Evolutionary conservation across 2,113 vertebrate genomes (phyloP), one percentile per base, ranked within the genome.

Genomic region (Xyliphius kryptos): DNA sequence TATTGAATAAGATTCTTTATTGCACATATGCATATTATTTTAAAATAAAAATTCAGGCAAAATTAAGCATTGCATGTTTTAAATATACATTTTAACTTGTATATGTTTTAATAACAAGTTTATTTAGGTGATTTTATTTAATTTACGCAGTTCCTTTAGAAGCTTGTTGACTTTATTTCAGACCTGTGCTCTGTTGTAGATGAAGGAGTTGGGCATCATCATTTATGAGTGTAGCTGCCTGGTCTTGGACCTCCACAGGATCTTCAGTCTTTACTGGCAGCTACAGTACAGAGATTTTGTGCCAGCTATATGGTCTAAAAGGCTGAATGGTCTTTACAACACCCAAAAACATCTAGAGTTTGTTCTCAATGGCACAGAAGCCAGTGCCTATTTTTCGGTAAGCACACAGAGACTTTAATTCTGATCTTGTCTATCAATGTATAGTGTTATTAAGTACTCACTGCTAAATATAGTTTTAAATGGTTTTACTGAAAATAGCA

Each of bases 211-310:
- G 22, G 95, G 95, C 0, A 69, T 96, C 81, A 76, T 97, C 2
- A 81, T 97, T 43, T 96, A 92, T 79, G 86, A 97, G 80, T 98
- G 95, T 78, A 98, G 93, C 83, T 97, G 93, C 79, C 82, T 98
- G 68, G 95, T 89, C 75, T 77, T 94, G 79, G 95, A 98, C 75
- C 88, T 98, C 63, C 92, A 96, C 77, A 89, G 86, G 79, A 88
- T 97, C 73, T 97, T 90, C 77, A 93, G 72, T 82, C 89, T 85
- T 57, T 98, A 89, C 75, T 86, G 85, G 82, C 85, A 86, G 16
- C 86, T 90, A 54, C 74, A 88, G 56, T 81, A 83, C 22, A 86
- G 73, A 72, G 85, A 88, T 48, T 87, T 85, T 61, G 75, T 87
- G 40, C 87, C 88, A 0, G 77, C 84, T 17, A 86, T 85, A 1